phyloP scores from a whole-genome alignment of 2,888 invertebrate species.

The Allolobophora icterica region DNA sequence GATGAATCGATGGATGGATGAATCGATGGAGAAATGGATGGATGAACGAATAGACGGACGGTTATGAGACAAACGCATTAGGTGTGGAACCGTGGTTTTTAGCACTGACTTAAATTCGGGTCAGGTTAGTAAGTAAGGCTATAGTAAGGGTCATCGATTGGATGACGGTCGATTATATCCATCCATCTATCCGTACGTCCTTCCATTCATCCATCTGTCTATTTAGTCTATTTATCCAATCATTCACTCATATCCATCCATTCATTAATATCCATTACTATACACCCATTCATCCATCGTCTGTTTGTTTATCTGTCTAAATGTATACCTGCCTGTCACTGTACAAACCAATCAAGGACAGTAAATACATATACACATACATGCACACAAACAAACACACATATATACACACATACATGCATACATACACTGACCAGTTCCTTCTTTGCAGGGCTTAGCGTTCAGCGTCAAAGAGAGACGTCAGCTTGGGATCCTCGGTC shows the following conservation, averaged over 20 bases:
- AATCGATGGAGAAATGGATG: too few species aligned
- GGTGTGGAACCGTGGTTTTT: neutral
- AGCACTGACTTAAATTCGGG: neutral
- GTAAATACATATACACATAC: too few species aligned
- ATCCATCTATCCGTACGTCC: too few species aligned
- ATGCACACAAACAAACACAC: too few species aligned
- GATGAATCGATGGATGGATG: too few species aligned
- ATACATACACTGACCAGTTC: neutral
- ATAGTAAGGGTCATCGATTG: neutral
- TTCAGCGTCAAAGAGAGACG: slow-evolving; percentile 92
- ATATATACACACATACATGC: too few species aligned
- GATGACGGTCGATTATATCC: neutral
- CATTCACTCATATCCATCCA: neutral
- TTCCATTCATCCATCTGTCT: neutral
- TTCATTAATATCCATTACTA: neutral
- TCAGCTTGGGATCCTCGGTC: slow-evolving; percentile 89
- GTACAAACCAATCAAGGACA: neutral
- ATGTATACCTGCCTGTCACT: neutral
- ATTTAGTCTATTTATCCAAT: neutral
- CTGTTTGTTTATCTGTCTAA: neutral
- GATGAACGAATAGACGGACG: too few species aligned
- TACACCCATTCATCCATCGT: neutral
- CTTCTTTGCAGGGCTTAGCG: slow-evolving; percentile 81
- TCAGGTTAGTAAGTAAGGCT: neutral
- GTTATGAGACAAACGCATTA: neutral